Evolutionary conservation across 2,113 vertebrate species (phyloP).

Genomic region (Alces alces): DNA sequence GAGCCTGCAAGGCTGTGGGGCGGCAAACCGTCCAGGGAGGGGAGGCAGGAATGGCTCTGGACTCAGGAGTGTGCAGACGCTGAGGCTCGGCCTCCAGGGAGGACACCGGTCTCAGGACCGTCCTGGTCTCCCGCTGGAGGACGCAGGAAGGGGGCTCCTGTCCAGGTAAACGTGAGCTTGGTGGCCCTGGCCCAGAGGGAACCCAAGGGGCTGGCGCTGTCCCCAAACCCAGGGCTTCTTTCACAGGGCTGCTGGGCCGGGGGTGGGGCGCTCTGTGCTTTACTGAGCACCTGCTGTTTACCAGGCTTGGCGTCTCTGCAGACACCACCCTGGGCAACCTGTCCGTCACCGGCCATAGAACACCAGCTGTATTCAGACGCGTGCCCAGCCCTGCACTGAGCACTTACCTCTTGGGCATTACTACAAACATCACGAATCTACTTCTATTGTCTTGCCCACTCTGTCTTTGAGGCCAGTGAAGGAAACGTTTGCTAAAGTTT

Average conservation of each 20-base stretch:
- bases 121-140: background rate
- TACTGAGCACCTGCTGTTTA: background rate
- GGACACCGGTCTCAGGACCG: background rate
- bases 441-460: background rate
- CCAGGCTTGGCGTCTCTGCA: too few species aligned
- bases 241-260: fast-evolving
- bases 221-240: background rate
- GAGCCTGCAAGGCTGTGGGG: fast-evolving
- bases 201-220: fast-evolving
- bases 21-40: background rate
- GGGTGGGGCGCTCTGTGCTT: background rate
- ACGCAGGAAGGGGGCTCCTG: background rate
- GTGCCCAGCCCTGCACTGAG: background rate
- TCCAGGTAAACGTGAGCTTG: background rate
- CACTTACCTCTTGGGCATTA: fast-evolving
- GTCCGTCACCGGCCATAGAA: fast-evolving
- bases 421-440: background rate
- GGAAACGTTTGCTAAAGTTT: background rate
- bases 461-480: background rate
- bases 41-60: fast-evolving
- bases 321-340: fast-evolving
- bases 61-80: fast-evolving
- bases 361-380: fast-evolving
- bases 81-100: background rate
- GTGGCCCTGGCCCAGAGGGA: background rate